Percentiles rank a stretch among this genome's conserved stretches.
Evolutionary conservation across 1,140 invertebrate genomes (phyloP).

Genomic region (Zaprionus gabonicus): DNA sequence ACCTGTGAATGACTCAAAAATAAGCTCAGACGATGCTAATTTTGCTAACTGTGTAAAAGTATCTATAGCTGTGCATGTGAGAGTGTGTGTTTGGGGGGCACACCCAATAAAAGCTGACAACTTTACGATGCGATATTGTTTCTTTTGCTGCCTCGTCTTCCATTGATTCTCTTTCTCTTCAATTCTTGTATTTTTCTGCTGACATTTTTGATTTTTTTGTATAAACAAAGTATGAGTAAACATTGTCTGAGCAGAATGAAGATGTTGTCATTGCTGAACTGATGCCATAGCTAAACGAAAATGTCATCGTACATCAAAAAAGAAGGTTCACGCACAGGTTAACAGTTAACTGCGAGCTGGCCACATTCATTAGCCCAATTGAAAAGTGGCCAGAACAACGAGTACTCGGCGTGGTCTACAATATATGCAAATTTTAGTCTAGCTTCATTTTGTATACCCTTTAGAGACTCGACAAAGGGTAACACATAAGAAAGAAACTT

Average conservation of each 20-base stretch:
- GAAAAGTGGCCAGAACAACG: conserved; percentile 3
- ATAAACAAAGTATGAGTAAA: conserved; percentile 37
- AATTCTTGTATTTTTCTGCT: conserved; percentile 10
- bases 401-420: conserved; percentile 8
- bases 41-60: conserved; percentile 18
- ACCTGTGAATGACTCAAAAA: conserved; percentile 9
- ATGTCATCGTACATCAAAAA: no score
- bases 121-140: conserved; percentile 12
- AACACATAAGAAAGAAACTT: no score
- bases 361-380: conserved; percentile 2
- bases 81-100: conserved; percentile 11
- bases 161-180: conserved; percentile 1
- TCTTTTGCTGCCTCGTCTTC: not conserved
- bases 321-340: no score
- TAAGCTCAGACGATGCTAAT: conserved; percentile 15
- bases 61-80: not conserved
- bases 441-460: not conserved
- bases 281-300: not conserved
- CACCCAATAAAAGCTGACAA: conserved; percentile 37
- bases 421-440: conserved; percentile 21
- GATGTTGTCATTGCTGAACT: conserved; percentile 47
- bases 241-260: conserved; percentile 38
- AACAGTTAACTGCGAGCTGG: not conserved
- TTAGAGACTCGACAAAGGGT: not conserved
- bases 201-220: conserved; percentile 4